A percentile compares a stretch with the other conserved stretches of the same genome.
Evolutionary conservation across 2,888 invertebrate species (phyloP).

Genomic region (Dioctria rufipes): DNA sequence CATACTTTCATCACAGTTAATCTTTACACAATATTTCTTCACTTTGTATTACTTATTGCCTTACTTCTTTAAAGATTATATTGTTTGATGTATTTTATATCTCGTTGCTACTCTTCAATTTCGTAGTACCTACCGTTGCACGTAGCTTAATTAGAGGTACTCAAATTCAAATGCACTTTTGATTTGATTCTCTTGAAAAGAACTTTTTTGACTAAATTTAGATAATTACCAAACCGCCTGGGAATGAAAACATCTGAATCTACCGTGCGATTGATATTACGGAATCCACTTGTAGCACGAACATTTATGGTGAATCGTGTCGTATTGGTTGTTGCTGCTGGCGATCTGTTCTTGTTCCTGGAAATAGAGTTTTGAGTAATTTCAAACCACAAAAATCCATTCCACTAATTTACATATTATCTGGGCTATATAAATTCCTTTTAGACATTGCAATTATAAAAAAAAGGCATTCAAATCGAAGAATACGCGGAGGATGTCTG

Average conservation of each 20-base stretch:
- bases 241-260: slow-evolving; percentile 62
- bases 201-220: background rate
- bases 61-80: too few relatives aligned
- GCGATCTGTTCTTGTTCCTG: background rate
- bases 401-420: background rate
- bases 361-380: background rate
- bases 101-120: too few relatives aligned
- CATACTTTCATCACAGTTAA: too few relatives aligned
- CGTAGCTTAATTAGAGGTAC: too few relatives aligned
- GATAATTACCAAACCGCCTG: slow-evolving; percentile 64
- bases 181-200: too few relatives aligned
- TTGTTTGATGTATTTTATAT: too few relatives aligned
- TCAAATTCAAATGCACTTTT: too few relatives aligned
- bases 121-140: too few relatives aligned
- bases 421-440: background rate
- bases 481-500: too few relatives aligned
- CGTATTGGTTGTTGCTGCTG: slow-evolving; percentile 61
- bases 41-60: too few relatives aligned
- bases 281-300: slow-evolving; percentile 60
- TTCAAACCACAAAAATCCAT: background rate
- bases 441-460: background rate
- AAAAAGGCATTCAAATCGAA: background rate
- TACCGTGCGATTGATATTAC: slow-evolving; percentile 61
- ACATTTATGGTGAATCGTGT: slow-evolving; percentile 62
- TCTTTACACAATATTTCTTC: too few relatives aligned